These are phyloP conservation scores for Argyrosomus regius DNA, from an alignment of 2,797 vertebrate genomes.

Conservation along the genomic window DNA sequence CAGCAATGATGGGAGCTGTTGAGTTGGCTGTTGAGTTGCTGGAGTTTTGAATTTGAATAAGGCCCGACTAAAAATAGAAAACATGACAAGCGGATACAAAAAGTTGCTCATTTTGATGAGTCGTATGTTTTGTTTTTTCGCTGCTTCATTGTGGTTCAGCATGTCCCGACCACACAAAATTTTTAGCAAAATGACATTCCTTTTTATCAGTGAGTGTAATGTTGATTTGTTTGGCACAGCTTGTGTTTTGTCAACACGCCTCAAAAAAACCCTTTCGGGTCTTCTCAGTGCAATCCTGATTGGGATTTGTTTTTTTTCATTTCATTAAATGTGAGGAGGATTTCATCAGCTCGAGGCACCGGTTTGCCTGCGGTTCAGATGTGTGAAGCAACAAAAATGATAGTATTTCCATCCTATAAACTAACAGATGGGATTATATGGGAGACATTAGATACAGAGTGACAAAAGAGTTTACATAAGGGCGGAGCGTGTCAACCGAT, in stretches of 20 bases:
- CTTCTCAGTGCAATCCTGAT: constrained; percentile 40
- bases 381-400: constrained; percentile 42
- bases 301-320: constrained; percentile 53
- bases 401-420: constrained; percentile 47
- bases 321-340: constrained; percentile 65
- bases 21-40: not conserved
- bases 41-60: not conserved
- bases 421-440: constrained; percentile 54
- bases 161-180: not conserved
- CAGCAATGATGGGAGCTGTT: not conserved
- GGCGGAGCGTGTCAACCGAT: constrained; percentile 20
- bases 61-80: not conserved
- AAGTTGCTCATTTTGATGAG: not conserved
- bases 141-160: not conserved
- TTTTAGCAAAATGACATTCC: not conserved
- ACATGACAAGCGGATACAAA: not conserved
- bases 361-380: constrained; percentile 51
- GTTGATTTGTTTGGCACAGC: constrained; percentile 22
- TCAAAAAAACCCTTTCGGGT: constrained; percentile 49
- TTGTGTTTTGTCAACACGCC: constrained; percentile 39
- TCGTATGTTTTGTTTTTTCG: too few species aligned
- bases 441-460: constrained; percentile 23
- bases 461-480: constrained; percentile 51
- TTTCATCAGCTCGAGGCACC: constrained; percentile 67
- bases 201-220: constrained; percentile 5